phyloP scores from a whole-genome alignment of 2,888 invertebrate genomes.

The Adineta ricciae region DNA sequence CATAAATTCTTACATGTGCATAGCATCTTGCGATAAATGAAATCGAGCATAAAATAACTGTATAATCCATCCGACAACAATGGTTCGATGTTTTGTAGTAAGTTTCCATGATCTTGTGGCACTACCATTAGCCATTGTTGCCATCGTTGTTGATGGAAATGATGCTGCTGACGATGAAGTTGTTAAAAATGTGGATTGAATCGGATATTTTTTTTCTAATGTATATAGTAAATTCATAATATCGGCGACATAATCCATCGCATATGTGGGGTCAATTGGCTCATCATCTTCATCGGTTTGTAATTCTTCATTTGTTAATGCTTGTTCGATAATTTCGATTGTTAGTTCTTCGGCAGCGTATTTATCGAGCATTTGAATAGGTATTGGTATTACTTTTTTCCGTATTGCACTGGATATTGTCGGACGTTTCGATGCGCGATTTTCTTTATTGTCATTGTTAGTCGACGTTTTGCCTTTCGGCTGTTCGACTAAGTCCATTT shows the following conservation, averaged over 20 bases:
- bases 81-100: neutral
- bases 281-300: neutral
- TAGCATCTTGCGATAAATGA: slow-evolving; percentile 21
- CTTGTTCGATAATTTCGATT: neutral
- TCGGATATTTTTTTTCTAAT: neutral
- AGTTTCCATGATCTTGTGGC: neutral
- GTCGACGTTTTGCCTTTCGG: neutral
- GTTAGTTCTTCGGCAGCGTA: neutral
- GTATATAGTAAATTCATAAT: slow-evolving; percentile 4
- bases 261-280: neutral
- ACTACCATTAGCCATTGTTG: neutral
- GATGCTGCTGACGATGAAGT: neutral
- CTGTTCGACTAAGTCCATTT: neutral
- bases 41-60: neutral
- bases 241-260: slow-evolving; percentile 1
- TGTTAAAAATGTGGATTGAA: neutral
- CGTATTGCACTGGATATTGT: neutral
- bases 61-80: neutral
- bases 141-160: neutral
- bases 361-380: neutral
- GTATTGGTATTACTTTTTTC: neutral
- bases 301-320: neutral
- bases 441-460: slow-evolving; percentile 11
- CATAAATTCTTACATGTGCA: neutral
- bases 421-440: neutral